Conservation (phyloP, 2,888 invertebrate genomes). For the Caenorhabditis macrosperma region DNA sequence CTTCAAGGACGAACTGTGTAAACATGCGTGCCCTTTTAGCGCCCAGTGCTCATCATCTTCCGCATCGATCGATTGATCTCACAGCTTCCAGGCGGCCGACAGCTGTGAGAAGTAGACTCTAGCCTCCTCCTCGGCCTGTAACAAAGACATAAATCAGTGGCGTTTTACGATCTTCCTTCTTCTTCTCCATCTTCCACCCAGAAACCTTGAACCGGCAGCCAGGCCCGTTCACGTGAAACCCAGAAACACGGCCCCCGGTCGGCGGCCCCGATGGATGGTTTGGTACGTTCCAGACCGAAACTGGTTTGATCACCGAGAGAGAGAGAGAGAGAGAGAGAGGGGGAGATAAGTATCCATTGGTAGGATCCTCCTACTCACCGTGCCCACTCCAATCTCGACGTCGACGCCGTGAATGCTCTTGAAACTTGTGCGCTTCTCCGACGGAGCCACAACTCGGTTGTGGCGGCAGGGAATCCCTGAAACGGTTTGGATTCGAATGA, state of each 20-base stretch:
- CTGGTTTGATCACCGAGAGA: conserved; percentile 29
- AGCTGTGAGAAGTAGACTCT: conserved; percentile 55
- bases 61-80: background rate
- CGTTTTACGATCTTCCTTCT: conserved; percentile 12
- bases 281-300: conserved; percentile 36
- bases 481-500: background rate
- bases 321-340: conserved; percentile 6
- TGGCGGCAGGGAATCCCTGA: background rate
- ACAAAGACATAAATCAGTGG: conserved; percentile 41
- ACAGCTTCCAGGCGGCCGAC: conserved; percentile 47
- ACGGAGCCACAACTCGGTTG: conserved; percentile 8
- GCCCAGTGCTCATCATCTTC: background rate
- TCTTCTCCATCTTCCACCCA: conserved; percentile 5
- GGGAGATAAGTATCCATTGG: conserved; percentile 23
- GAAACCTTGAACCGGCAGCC: conserved; percentile 28
- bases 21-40: background rate
- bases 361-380: conserved; percentile 29
- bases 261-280: conserved; percentile 17
- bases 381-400: conserved; percentile 37
- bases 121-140: conserved; percentile 57
- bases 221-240: conserved; percentile 34
- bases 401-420: conserved; percentile 39
- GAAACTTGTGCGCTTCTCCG: conserved; percentile 10
- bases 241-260: conserved; percentile 7
- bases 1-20: too few relatives aligned